Base-by-base conservation (phyloP, 92 coral and sea anemone genomes). In the Actinostola sp. region DNA sequence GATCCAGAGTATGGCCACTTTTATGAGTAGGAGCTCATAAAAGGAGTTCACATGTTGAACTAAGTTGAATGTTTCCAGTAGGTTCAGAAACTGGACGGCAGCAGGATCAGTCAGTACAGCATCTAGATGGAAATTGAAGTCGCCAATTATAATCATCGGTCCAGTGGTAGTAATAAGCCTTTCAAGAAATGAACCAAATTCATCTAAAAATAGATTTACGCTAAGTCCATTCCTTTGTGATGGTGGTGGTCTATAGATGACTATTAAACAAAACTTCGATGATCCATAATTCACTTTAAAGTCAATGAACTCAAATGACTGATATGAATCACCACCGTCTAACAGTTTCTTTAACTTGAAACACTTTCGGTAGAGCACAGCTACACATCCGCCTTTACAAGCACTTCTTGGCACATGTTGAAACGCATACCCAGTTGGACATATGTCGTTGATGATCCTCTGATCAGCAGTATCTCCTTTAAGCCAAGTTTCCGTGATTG, bases 71-170 rank as follows among this genome's bases (percentile, higher is more conserved):
- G 46, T 34, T 19, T 63, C 26, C 6, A 63, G 35, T 15, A 63
- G 24, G 25, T 28, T 17, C 24, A 33, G 31, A 63, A 63, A 63
- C 24, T 29, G 69, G 15, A 38, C 27, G 2, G 49, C 13, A 17
- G 19, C 50, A 19, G 50, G 48, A 36, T 63, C 69, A 0, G 19
- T 34, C 13, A 7, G n/a, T n/a, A n/a, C 27, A 50, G 16, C 25
- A 63, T 72, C 78, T 31, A 72, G 11, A 25, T 73, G 70, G 44
- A 73, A 58, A 43, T 73, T 73, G 36, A 73, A 73, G 26, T 73
- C 79, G 17, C 74, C 74, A 46, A 48, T 38, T 11, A 68, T 29
- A 23, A 72, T 34, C 16, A 72, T 35, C n/a, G 52, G 32, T 21
- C 46, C 67, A 44, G 78, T 46, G 55, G 53, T 56, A 30, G 38